These are phyloP conservation scores for Aradophagus sp. DNA, from an alignment of 1,140 invertebrate species.

Conservation along the genomic window DNA sequence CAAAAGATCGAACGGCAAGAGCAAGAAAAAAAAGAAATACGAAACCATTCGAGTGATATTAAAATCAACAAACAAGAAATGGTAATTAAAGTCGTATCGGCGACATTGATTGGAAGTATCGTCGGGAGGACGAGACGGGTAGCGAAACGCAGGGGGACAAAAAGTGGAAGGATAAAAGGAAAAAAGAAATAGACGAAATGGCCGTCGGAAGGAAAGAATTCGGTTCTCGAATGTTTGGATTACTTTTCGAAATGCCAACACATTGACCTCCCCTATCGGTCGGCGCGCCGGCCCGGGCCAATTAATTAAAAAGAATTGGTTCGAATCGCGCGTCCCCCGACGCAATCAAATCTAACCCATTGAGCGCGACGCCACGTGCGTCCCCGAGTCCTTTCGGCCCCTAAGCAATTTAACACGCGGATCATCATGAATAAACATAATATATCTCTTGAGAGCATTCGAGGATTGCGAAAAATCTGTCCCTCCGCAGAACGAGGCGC, in stretches of 20 bases:
- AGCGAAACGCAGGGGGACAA: too few relatives aligned
- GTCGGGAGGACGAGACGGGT: too few relatives aligned
- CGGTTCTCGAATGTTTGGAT: too few relatives aligned
- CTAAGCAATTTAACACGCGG: conserved; percentile 47
- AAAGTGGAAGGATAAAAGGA: too few relatives aligned
- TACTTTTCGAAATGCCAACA: not conserved
- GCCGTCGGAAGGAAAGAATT: too few relatives aligned
- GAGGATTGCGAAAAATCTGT: conserved; percentile 54
- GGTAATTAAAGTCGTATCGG: too few relatives aligned
- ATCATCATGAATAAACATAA: conserved; percentile 57
- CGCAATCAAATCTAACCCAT: conserved; percentile 47
- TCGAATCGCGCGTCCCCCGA: conserved; percentile 21
- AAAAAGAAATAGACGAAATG: too few relatives aligned
- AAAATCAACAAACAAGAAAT: too few relatives aligned
- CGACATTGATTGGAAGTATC: too few relatives aligned
- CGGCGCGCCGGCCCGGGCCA: conserved; percentile 6
- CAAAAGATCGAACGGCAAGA: too few relatives aligned
- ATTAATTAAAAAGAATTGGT: conserved; percentile 50
- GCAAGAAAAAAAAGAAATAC: too few relatives aligned
- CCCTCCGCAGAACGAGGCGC: conserved; percentile 25
- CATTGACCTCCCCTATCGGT: not conserved
- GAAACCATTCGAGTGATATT: too few relatives aligned
- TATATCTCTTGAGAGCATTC: conserved; percentile 45
- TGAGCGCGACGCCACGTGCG: conserved; percentile 41
- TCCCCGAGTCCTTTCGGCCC: conserved; percentile 32